Evolutionary conservation across 1,140 invertebrate genomes (phyloP).

Genomic region (Panagrolaimus sp.): DNA sequence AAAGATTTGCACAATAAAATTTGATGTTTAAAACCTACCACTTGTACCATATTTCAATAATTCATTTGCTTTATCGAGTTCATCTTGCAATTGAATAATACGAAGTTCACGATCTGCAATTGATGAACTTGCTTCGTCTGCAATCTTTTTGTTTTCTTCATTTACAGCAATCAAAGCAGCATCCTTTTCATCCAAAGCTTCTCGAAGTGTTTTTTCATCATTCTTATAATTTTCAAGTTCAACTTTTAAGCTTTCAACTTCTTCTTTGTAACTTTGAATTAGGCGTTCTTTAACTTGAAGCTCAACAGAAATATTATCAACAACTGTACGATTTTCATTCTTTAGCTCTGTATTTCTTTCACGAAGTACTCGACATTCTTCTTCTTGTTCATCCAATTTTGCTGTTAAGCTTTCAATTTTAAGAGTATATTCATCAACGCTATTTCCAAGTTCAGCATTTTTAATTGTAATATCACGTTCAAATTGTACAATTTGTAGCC

Average conservation of each 20-base stretch:
- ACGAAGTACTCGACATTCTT: not conserved
- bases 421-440: too few species aligned
- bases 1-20: too few species aligned
- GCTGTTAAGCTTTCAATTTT: not conserved
- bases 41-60: not conserved
- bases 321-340: not conserved
- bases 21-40: too few species aligned
- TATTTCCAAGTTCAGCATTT: not conserved
- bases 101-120: too few species aligned
- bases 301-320: constrained; percentile 24
- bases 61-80: too few species aligned
- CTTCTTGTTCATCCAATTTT: not conserved
- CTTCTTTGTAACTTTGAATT: constrained; percentile 24
- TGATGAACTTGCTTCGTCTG: too few species aligned
- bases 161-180: constrained; percentile 13
- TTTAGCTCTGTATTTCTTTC: not conserved
- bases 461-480: not conserved
- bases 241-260: constrained; percentile 21
- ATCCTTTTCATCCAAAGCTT: constrained; percentile 17
- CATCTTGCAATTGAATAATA: too few species aligned
- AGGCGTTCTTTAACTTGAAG: constrained; percentile 27
- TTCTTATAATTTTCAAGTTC: constrained; percentile 20
- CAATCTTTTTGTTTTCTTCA: constrained; percentile 6
- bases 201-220: constrained; percentile 23
- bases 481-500: not conserved